Conservation (phyloP, 2,888 invertebrate genomes). For the Orthosia gracilis region DNA sequence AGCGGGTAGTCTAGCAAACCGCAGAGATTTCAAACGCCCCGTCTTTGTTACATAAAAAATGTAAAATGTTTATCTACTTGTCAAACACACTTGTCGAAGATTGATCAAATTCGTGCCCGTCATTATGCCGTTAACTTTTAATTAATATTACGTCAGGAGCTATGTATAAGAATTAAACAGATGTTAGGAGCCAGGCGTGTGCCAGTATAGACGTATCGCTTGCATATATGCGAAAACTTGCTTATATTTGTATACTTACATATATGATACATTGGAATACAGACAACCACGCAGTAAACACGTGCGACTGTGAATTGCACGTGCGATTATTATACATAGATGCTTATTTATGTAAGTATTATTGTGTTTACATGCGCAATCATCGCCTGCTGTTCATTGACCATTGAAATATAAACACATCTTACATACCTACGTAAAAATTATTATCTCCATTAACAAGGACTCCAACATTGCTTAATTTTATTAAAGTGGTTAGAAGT, state of each 20-base stretch:
- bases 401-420: constrained; percentile 47
- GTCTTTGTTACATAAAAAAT: constrained; percentile 41
- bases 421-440: constrained; percentile 8
- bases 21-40: constrained; percentile 13
- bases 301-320: constrained; percentile 63
- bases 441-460: constrained; percentile 32
- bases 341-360: constrained; percentile 41
- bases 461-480: constrained; percentile 29
- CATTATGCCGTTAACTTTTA: constrained; percentile 57
- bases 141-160: constrained; percentile 61
- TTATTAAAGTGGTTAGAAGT: constrained; percentile 15
- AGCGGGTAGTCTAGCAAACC: constrained; percentile 32
- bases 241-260: constrained; percentile 27
- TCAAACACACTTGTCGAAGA: constrained; percentile 46
- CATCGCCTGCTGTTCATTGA: constrained; percentile 66
- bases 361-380: constrained; percentile 65
- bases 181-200: constrained; percentile 52
- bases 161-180: constrained; percentile 47
- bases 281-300: constrained; percentile 70
- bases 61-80: constrained; percentile 38
- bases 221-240: constrained; percentile 24
- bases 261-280: constrained; percentile 63
- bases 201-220: constrained; percentile 41
- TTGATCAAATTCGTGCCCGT: constrained; percentile 54
- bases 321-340: constrained; percentile 45